Evolutionary conservation across 2,113 vertebrate species (phyloP).

Genomic region (Aix galericulata): DNA sequence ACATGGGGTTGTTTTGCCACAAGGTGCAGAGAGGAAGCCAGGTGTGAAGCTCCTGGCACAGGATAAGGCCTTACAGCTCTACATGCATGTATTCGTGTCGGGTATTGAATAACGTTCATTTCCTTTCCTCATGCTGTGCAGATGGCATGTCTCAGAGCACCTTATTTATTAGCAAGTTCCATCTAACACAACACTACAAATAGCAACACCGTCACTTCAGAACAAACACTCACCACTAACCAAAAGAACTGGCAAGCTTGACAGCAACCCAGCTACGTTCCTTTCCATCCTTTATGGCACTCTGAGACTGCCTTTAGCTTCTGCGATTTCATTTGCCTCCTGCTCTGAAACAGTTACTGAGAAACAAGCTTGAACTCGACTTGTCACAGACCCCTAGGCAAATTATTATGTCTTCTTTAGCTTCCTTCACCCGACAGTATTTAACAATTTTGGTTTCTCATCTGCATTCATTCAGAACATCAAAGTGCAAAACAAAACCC

Average conservation of each 20-base stretch:
- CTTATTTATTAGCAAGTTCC: background rate
- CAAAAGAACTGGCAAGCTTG: background rate
- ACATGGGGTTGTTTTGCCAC: background rate
- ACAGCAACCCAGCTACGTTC: background rate
- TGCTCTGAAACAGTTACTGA: background rate
- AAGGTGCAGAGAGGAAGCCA: background rate
- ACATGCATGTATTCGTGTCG: background rate
- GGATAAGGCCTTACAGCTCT: background rate
- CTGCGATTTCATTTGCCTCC: background rate
- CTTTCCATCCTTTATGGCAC: background rate
- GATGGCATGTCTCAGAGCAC: background rate
- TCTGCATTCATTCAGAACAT: background rate
- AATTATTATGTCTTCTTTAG: slow-evolving; percentile 22
- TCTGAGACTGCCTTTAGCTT: background rate
- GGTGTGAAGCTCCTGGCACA: background rate
- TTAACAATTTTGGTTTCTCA: slow-evolving; percentile 16
- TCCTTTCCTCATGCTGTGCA: background rate
- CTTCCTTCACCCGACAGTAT: background rate
- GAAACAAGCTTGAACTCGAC: slow-evolving; percentile 42
- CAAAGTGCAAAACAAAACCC: slow-evolving; percentile 7
- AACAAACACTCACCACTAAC: background rate
- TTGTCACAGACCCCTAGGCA: background rate
- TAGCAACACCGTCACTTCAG: background rate
- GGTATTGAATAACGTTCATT: background rate
- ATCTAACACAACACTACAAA: background rate